A percentile compares a stretch with the other conserved stretches of the same genome.
phyloP scores from a whole-genome alignment of 2,113 vertebrate genomes.

The Sceloporus undulatus region DNA sequence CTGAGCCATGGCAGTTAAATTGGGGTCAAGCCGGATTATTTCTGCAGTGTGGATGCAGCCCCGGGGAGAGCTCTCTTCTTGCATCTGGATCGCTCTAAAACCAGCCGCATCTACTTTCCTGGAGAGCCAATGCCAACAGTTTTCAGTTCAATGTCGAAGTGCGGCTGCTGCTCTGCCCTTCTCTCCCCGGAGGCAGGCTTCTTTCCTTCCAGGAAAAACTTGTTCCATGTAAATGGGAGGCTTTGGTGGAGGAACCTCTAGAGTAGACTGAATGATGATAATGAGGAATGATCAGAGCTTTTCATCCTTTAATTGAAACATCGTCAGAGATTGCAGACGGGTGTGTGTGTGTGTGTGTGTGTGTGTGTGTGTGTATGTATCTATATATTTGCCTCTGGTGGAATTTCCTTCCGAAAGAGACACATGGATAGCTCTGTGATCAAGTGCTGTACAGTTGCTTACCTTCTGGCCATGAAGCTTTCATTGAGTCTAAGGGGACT shows the following conservation, averaged over 20 bases:
- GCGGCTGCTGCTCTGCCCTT: background rate
- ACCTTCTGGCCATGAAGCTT: too few species aligned
- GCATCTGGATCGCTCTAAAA: too few species aligned
- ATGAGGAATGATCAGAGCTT: background rate
- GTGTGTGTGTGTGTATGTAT: too few species aligned
- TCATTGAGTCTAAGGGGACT: too few species aligned
- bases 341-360: too few species aligned
- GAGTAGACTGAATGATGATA: background rate
- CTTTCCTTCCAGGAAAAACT: background rate
- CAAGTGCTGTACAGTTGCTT: too few species aligned
- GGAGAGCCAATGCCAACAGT: conserved; percentile 1
- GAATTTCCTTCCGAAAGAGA: background rate
- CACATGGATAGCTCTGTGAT: too few species aligned
- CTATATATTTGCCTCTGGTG: background rate
- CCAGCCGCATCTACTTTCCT: background rate
- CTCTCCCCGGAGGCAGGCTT: conserved; percentile 3
- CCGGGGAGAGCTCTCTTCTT: too few species aligned
- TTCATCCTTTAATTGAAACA: background rate
- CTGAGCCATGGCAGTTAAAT: too few species aligned
- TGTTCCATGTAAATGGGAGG: background rate
- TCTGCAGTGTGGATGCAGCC: too few species aligned
- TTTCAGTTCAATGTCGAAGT: background rate
- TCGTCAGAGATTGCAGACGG: too few species aligned
- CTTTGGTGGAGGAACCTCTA: background rate
- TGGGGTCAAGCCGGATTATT: too few species aligned